These are phyloP conservation scores for Hylaeus volcanicus DNA, from an alignment of 1,140 invertebrate species.

Conservation along the genomic window DNA sequence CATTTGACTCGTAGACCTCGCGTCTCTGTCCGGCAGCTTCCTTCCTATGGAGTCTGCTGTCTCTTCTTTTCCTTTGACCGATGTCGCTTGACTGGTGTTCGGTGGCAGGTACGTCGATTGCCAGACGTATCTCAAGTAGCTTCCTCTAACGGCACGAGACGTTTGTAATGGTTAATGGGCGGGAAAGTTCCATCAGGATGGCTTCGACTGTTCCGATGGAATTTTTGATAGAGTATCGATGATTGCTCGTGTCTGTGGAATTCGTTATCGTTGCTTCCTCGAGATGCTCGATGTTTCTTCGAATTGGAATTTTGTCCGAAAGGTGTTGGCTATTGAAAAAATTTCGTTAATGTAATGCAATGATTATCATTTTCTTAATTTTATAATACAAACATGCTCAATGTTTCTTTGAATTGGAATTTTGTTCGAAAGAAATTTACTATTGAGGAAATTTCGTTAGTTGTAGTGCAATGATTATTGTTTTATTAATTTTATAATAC, in stretches of 20 bases:
- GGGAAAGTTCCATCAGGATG: slow-evolving; percentile 10
- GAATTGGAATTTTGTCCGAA: too few relatives aligned
- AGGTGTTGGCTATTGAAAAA: too few relatives aligned
- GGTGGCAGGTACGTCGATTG: slow-evolving; percentile 55
- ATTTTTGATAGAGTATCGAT: slow-evolving; percentile 1
- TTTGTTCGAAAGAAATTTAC: too few relatives aligned
- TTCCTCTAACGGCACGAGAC: slow-evolving; percentile 13
- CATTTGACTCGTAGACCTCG: slow-evolving; percentile 47
- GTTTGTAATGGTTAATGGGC: slow-evolving; percentile 30
- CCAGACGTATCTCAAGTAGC: slow-evolving; percentile 38
- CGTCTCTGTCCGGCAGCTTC: slow-evolving; percentile 29
- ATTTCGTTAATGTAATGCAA: neutral
- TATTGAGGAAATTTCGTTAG: neutral
- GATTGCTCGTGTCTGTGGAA: neutral
- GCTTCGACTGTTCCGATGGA: neutral
- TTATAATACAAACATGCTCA: neutral
- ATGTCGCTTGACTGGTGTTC: slow-evolving; percentile 53
- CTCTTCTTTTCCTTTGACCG: slow-evolving; percentile 23
- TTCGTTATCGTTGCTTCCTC: neutral
- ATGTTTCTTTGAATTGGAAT: too few relatives aligned
- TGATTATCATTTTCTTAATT: neutral
- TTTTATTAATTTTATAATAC: neutral
- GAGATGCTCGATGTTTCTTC: neutral
- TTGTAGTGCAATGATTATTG: neutral
- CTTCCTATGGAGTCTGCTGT: slow-evolving; percentile 13